A percentile compares a stretch with the other conserved stretches of the same genome.
phyloP scores from a whole-genome alignment of 2,888 invertebrate genomes.

The Scaptomyza reducta region DNA sequence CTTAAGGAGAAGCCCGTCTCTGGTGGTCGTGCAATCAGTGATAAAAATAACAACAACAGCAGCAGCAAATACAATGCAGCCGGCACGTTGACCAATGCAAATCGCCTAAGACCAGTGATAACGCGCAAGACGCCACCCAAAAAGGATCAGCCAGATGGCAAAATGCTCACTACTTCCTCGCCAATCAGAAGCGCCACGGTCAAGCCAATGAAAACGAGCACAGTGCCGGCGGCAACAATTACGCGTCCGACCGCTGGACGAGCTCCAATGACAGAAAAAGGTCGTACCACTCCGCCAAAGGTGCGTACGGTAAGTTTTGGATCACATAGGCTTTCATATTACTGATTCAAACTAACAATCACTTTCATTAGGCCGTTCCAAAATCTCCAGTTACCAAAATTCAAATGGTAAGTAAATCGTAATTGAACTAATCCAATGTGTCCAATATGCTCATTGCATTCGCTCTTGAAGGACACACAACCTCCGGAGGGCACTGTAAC shows the following conservation, averaged over 20 bases:
- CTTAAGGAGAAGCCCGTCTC: conserved; percentile 52
- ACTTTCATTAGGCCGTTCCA: conserved; percentile 23
- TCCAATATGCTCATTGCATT: no score
- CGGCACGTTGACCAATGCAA: conserved; percentile 41
- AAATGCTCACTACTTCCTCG: conserved; percentile 23
- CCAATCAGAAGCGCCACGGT: conserved; percentile 24
- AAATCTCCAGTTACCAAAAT: conserved; percentile 58
- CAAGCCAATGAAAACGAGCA: conserved; percentile 1
- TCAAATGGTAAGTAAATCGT: conserved; percentile 53
- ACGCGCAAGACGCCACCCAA: conserved; percentile 78
- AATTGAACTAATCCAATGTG: no score
- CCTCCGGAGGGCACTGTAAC: conserved; percentile 81
- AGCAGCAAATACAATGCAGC: conserved; percentile 44
- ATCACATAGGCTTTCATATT: not conserved
- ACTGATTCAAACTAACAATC: conserved; percentile 1
- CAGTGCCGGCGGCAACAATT: conserved; percentile 5
- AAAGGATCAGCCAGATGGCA: conserved; percentile 20
- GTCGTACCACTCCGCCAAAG: conserved; percentile 27
- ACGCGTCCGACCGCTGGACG: conserved; percentile 9
- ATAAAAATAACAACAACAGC: conserved; percentile 66
- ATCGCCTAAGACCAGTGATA: conserved; percentile 82
- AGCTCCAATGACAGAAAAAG: conserved; percentile 5
- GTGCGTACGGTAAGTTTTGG: conserved; percentile 38
- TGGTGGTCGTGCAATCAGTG: conserved; percentile 33
- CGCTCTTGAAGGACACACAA: conserved; percentile 29